phyloP scores from a whole-genome alignment of 2,113 vertebrate genomes.

The Scopus umbretta region DNA sequence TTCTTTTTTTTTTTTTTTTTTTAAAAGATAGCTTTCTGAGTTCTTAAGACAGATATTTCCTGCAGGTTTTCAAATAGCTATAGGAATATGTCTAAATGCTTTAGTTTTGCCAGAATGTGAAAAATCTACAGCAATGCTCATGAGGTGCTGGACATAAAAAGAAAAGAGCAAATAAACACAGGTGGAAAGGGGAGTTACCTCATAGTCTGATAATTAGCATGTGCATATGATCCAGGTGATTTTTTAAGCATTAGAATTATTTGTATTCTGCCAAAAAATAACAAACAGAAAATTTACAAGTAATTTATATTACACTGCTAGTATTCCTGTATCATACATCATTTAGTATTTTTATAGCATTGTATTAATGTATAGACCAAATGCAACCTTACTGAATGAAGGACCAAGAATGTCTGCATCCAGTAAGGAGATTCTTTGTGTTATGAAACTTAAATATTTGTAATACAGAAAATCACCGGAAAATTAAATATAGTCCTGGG shows the following conservation, averaged over 20 bases:
- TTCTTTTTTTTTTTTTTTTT: neutral
- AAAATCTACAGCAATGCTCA: neutral
- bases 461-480: neutral
- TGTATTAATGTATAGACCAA: neutral
- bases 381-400: neutral
- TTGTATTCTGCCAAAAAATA: neutral
- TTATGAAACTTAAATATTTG: neutral
- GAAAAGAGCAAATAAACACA: neutral
- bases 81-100: neutral
- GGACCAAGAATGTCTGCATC: neutral
- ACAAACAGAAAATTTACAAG: neutral
- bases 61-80: neutral
- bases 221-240: neutral
- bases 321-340: neutral
- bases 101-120: neutral
- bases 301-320: neutral
- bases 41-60: neutral
- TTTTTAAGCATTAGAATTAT: neutral
- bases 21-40: neutral
- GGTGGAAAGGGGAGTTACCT: neutral
- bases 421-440: neutral
- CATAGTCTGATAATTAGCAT: neutral
- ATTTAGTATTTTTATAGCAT: neutral
- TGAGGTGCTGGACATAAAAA: neutral
- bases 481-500: neutral